These are phyloP conservation scores for Crossaster papposus DNA, from an alignment of 53 echinoderm and acorn worm species.

Conservation along the genomic window DNA sequence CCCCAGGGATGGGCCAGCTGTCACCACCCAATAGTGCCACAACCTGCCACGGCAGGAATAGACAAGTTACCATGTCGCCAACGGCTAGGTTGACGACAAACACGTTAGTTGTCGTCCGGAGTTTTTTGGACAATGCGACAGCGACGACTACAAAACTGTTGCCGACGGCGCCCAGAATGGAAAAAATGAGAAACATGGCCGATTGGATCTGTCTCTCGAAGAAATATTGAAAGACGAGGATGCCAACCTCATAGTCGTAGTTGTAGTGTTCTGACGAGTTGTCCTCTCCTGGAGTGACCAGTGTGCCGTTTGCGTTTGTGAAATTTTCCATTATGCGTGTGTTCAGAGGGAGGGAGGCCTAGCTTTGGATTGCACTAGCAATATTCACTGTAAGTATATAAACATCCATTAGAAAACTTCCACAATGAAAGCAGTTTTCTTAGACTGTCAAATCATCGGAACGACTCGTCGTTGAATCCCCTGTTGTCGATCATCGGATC, in stretches of 20 bases:
- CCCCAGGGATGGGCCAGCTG: conserved; percentile 71
- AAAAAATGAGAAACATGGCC: not conserved
- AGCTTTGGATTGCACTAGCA: no score
- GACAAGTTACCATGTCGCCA: conserved; percentile 74
- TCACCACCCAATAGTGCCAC: conserved; percentile 66
- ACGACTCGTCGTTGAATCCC: no score
- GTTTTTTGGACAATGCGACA: conserved; percentile 49
- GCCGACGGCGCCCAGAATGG: conserved; percentile 51
- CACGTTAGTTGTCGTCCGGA: conserved; percentile 59
- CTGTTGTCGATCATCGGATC: no score
- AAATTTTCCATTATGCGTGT: not conserved
- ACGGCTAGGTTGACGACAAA: conserved; percentile 57
- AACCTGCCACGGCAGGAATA: conserved; percentile 74
- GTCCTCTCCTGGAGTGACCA: not conserved
- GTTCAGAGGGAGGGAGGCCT: no score
- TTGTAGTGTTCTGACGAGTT: not conserved
- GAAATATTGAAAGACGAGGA: conserved; percentile 12
- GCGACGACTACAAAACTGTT: conserved; percentile 42
- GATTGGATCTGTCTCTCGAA: conserved; percentile 9
- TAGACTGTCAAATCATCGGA: no score
- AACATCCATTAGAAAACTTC: no score
- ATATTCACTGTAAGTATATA: no score
- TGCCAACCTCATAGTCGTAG: not conserved
- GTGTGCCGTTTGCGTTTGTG: not conserved
- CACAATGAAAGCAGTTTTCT: no score